Evolutionary conservation across 2,797 vertebrate species (phyloP).

Genomic region (Diplodus sargus): DNA sequence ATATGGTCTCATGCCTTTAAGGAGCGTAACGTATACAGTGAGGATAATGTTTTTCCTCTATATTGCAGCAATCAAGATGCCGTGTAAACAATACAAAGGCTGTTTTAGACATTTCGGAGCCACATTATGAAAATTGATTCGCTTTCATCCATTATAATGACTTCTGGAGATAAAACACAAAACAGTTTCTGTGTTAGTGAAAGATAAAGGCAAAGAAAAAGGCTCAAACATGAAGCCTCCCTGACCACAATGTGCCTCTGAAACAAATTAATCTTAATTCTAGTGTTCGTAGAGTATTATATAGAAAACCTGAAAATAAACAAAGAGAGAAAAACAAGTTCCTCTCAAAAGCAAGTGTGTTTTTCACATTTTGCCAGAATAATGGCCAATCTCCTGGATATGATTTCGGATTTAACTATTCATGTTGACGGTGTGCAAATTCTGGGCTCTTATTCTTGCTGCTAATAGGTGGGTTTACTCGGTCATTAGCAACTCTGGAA

Average conservation of each 20-base stretch:
- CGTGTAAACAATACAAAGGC: background rate
- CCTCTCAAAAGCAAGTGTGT: constrained; percentile 39
- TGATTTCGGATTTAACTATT: constrained; percentile 48
- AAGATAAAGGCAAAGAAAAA: constrained; percentile 11
- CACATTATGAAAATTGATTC: background rate
- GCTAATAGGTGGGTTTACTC: constrained; percentile 45
- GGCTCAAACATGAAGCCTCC: background rate
- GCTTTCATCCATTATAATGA: constrained; percentile 7
- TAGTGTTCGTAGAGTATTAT: constrained; percentile 15
- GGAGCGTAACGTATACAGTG: background rate
- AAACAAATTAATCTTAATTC: constrained; percentile 23
- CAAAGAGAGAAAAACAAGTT: constrained; percentile 24
- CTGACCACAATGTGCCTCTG: constrained; percentile 12
- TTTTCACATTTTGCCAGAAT: constrained; percentile 40
- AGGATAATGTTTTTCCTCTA: background rate
- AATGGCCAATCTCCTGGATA: constrained; percentile 31
- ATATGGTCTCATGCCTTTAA: background rate
- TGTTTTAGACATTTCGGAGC: background rate
- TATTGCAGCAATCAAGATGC: background rate
- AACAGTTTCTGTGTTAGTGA: background rate
- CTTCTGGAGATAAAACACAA: constrained; percentile 15
- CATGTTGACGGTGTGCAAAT: constrained; percentile 9
- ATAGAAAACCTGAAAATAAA: constrained; percentile 34
- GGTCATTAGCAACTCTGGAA: constrained; percentile 47
- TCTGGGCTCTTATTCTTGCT: constrained; percentile 6